Evolutionary conservation across 37 sponge, comb jelly and placozoan species (phyloP).

Genomic region (Hormiphora californensis): DNA sequence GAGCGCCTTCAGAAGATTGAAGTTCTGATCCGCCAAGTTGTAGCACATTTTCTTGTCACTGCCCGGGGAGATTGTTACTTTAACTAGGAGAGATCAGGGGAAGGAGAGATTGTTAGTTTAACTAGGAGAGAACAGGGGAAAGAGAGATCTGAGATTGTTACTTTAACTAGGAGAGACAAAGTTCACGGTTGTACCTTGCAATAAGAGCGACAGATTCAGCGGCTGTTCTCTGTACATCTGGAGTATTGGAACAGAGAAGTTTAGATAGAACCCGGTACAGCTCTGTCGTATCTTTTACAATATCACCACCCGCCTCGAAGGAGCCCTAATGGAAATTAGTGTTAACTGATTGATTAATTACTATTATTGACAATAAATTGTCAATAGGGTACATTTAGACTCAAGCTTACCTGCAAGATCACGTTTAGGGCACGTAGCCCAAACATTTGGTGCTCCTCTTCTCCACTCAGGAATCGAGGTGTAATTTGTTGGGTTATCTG

Average conservation of each 20-base stretch:
- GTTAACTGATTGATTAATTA: too few species aligned
- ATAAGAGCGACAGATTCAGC: constrained; percentile 41
- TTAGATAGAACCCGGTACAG: constrained; percentile 20
- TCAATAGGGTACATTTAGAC: too few species aligned
- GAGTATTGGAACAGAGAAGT: background rate
- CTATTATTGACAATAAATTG: too few species aligned
- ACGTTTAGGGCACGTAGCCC: constrained; percentile 8
- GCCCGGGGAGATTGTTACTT: too few species aligned
- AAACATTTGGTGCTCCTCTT: constrained; percentile 51
- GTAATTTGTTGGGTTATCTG: background rate
- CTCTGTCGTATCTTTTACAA: constrained; percentile 32
- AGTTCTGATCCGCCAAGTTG: constrained; percentile 35
- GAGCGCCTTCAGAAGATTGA: constrained; percentile 29
- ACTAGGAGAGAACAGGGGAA: too few species aligned
- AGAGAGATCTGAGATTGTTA: too few species aligned
- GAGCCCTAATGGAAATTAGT: too few species aligned
- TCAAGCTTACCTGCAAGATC: constrained; percentile 36
- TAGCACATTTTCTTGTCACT: constrained; percentile 55
- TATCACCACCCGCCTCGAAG: constrained; percentile 44
- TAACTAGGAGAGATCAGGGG: too few species aligned
- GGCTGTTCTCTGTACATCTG: background rate
- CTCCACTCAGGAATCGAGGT: constrained; percentile 7
- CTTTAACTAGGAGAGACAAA: too few species aligned
- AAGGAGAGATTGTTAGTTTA: too few species aligned
- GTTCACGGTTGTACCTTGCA: too few species aligned